Base-by-base conservation (phyloP, 2,888 invertebrate genomes). In the Encarsia formosa region DNA sequence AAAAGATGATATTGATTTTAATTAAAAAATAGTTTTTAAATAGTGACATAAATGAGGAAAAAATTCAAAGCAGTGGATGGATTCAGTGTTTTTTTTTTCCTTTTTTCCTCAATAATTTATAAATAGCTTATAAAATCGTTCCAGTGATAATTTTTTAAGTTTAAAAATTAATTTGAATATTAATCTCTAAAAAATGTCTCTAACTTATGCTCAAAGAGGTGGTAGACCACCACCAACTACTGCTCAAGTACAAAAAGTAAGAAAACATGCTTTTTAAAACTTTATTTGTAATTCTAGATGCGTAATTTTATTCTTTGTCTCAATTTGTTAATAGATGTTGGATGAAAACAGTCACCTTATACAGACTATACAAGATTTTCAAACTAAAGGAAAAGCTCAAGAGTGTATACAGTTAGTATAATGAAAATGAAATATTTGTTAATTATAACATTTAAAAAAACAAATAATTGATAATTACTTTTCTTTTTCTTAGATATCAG, bases 271-370 rank as follows among this genome's bases (percentile, higher is more conserved):
- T n/a, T n/a, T n/a, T n/a, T n/a, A n/a, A n/a, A n/a, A n/a, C n/a
- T n/a, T n/a, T n/a, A n/a, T n/a, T n/a, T n/a, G n/a, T n/a, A n/a
- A n/a, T n/a, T n/a, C n/a, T n/a, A n/a, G n/a, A n/a, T 18, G 50
- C 51, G 19, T 8, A 2, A 32, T 13, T 24, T 49, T 20, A 9
- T 13, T 22, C 8, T 52, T 20, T 23, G 47, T 32, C 47, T 41
- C 52, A 32, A 29, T 61, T 61, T 13, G n/a, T n/a, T n/a, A n/a
- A n/a, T 69, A 96, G 83, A 88, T 98, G 84, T 80, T 98, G 55
- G 97, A 98, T 78, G 98, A 98, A 77, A 98, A 98, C 75, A 91
- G 91, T 64, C 93, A 95, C 72, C 80, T 98, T 38, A 97, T 98
- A 66, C 93, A 96, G 78, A 92, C 93, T 8, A 96, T 98, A 69